Base-by-base conservation (phyloP, 2,797 vertebrate genomes). In the Hippoglossus hippoglossus region DNA sequence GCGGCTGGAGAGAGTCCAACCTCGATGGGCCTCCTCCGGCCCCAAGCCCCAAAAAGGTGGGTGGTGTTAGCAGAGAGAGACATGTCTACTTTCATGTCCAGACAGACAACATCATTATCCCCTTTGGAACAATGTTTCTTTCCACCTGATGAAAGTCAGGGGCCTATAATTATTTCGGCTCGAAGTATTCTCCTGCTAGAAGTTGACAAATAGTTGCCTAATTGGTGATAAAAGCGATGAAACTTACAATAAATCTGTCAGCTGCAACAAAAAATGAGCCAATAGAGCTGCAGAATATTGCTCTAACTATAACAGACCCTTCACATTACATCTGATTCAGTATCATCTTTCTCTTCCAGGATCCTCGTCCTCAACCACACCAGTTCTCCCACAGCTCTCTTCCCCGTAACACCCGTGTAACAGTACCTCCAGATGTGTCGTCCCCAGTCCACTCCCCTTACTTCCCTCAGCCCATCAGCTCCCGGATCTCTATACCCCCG, bases 401-500 rank as follows among this genome's bases (percentile, higher is more conserved):
- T 0, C 68, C 91, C 0, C 92, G 93, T 7, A 91, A 89, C 67
- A 2, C 88, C 19, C 79, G 92, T 13, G 24, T 91, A 84, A 0
- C 94, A 22, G 75, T 94, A 19, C 73, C 83, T 68, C 89, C 95
- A 65, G 95, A 95, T 18, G 70, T 71, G 1, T 3, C 77, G 0
- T 90, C 93, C 13, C 87, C 88, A 0, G 5, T 76, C 64, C 93
- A 92, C 75, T 91, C 94, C 77, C 86, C 89, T 24, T 93, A 88
- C 66, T 47, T 75, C 67, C 26, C 90, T 61, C 95, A 95, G 75
- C 96, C 96, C 1, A 94, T 96, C 85, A 89, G 94, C 71, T 95
- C 94, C 52, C 96, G 97, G 3, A 96, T 97, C 60, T 93, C 96
- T 5, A 95, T 97, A 44, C 97, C 96, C 0, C 97, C 96, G 0